These are phyloP conservation scores for Sceloporus tristichus DNA, from an alignment of 2,113 vertebrate genomes.

Conservation along the genomic window DNA sequence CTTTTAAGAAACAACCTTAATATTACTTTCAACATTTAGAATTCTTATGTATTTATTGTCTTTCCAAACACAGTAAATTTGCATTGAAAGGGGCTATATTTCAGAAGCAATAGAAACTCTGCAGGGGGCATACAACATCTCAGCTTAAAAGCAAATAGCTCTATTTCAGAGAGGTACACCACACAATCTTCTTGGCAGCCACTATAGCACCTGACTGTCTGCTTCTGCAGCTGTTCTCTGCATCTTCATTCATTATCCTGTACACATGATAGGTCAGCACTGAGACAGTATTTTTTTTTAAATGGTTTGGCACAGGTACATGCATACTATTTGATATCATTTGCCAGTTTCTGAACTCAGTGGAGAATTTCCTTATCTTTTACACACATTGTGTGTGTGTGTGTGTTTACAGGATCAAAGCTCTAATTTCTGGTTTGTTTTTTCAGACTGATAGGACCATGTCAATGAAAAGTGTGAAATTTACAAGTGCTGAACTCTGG, in stretches of 20 bases:
- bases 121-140: not conserved
- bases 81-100: not conserved
- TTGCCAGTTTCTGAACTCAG: no score
- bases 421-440: no score
- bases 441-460: no score
- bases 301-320: not conserved
- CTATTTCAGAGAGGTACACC: not conserved
- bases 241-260: not conserved
- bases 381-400: no score
- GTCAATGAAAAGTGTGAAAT: no score
- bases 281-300: not conserved
- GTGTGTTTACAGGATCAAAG: no score
- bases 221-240: not conserved
- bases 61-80: not conserved
- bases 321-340: not conserved
- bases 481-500: no score
- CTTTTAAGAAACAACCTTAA: not conserved
- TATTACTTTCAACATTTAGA: conserved; percentile 7
- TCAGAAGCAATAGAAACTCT: not conserved
- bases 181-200: not conserved
- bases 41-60: conserved; percentile 5
- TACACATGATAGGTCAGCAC: not conserved
- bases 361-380: no score
- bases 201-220: not conserved
- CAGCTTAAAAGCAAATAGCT: not conserved